phyloP scores from a whole-genome alignment of 2,797 vertebrate genomes.

The Rhabdomys pumilio region DNA sequence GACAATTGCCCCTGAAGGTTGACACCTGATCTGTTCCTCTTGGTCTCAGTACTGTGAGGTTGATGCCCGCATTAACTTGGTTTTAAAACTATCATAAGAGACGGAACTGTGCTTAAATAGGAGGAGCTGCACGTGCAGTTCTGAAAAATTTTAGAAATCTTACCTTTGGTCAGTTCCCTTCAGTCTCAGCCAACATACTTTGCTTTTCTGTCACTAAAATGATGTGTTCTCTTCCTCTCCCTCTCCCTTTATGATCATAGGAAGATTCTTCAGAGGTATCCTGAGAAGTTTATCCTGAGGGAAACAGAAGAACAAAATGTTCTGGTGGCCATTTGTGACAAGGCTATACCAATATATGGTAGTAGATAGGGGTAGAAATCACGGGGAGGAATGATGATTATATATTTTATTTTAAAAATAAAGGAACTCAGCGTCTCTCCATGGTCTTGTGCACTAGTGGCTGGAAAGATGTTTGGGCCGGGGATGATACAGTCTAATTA shows the following conservation, averaged over 20 bases:
- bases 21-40: background rate
- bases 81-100: constrained; percentile 48
- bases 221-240: background rate
- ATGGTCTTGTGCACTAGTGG: background rate
- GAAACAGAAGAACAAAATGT: constrained; percentile 52
- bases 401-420: constrained; percentile 17
- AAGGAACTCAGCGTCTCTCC: background rate
- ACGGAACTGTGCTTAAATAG: background rate
- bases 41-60: background rate
- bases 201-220: constrained; percentile 60
- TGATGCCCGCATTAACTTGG: constrained; percentile 26
- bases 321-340: constrained; percentile 15
- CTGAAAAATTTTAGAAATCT: constrained; percentile 66
- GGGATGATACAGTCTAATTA: constrained; percentile 40
- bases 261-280: background rate
- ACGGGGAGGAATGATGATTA: background rate
- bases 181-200: constrained; percentile 28
- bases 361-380: background rate
- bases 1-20: background rate
- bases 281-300: background rate
- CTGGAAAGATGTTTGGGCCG: constrained; percentile 25
- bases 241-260: background rate
- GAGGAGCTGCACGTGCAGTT: constrained; percentile 22
- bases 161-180: constrained; percentile 52
- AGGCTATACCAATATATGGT: constrained; percentile 20